Base-by-base conservation (phyloP, 2,888 invertebrate genomes). In the Alentia gelatinosa region DNA sequence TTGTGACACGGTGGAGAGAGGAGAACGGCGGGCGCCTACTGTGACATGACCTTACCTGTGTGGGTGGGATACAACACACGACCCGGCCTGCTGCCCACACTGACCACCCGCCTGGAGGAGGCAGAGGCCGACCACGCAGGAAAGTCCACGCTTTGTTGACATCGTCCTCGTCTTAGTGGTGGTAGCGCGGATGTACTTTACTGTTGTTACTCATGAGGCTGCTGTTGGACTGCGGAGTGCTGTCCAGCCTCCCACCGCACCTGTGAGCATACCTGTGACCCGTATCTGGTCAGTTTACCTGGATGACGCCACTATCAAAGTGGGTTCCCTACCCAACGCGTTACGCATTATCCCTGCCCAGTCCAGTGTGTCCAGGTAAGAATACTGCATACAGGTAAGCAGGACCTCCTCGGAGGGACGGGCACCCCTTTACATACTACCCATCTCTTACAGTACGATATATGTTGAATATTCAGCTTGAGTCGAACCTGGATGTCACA, bases 11-110 rank as follows among this genome's bases (percentile, higher is more conserved):
- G 56, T 56, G 19, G 56, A 56, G 3, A 5, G 56, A n/a, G 19
- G n/a, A 56, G 56, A n/a, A 56, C 56, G 56, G 23, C n/a, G 56
- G 56, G 19, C 56, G 3, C 47, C 56, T 56, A 56, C 3, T 56
- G 56, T 56, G 56, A n/a, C n/a, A 56, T 56, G 56, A 56, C 56
- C 56, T 56, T n/a, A 56, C 56, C 56, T 56, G 56, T 56, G 56
- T 56, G 19, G 19, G 23, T 56, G 23, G n/a, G 56, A n/a, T n/a
- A 56, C 56, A 56, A 19, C 56, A 56, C 5, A 56, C 23, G 56
- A 19, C 56, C n/a, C 19, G n/a, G 23, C 56, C n/a, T 19, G 23
- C 56, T 5, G 19, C 19, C 56, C 56, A n/a, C 1, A 9, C 5
- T 4, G 23, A 56, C 56, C 47, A 42, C 47, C 47, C 7, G 47